Conservation (phyloP, 2,113 vertebrate species). For the Sinosuthora webbiana region DNA sequence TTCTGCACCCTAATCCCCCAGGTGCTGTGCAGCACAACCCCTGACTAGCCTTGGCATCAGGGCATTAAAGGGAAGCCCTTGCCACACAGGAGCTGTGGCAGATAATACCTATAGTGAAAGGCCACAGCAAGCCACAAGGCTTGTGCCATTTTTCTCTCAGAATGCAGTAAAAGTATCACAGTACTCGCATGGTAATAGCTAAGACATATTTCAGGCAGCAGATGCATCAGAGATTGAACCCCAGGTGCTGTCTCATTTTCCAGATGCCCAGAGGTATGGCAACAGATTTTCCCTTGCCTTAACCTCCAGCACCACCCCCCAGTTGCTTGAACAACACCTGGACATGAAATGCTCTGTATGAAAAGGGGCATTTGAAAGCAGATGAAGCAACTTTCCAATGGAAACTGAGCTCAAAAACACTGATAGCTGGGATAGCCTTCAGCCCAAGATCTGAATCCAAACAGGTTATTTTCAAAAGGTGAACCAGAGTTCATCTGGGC, state of each 20-base stretch:
- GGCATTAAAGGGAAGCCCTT: not conserved
- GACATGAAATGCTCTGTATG: not conserved
- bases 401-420: not conserved
- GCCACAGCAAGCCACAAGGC: not conserved
- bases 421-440: not conserved
- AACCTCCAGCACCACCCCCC: not conserved
- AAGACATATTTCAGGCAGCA: not conserved
- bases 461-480: not conserved
- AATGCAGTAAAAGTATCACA: not conserved
- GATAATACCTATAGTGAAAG: rapidly evolving
- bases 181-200: rapidly evolving
- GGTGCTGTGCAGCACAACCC: not conserved
- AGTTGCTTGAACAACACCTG: not conserved
- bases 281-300: not conserved
- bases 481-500: not conserved
- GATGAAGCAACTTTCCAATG: not conserved
- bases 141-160: not conserved
- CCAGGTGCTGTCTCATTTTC: not conserved
- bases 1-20: not conserved
- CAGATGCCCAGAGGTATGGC: not conserved
- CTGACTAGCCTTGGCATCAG: not conserved
- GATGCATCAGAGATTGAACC: not conserved
- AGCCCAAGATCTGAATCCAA: not conserved
- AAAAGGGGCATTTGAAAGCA: not conserved
- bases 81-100: not conserved